These are phyloP conservation scores for Neoaliturus tenellus DNA, from an alignment of 2,888 invertebrate species.

Conservation along the genomic window DNA sequence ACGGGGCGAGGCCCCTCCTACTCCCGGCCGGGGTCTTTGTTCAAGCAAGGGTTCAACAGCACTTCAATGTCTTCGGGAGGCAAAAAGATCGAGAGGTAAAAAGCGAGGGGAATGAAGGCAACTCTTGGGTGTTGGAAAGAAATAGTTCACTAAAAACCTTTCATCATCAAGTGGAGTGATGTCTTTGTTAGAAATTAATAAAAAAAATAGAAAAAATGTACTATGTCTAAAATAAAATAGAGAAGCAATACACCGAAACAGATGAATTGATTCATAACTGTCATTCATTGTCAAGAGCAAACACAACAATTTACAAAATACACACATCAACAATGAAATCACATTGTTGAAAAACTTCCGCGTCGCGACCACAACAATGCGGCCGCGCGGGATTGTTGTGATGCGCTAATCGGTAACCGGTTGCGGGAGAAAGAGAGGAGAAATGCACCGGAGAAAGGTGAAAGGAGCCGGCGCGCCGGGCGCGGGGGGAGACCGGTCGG, in stretches of 20 bases:
- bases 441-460: conserved; percentile 56
- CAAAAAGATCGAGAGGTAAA: neutral
- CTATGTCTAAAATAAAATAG: no score
- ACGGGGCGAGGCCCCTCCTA: neutral
- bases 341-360: neutral
- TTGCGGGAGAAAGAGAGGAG: conserved; percentile 8
- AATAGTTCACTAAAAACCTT: no score
- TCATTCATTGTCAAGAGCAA: no score
- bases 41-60: conserved; percentile 26
- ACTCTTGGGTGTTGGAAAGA: no score
- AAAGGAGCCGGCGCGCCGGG: conserved; percentile 37
- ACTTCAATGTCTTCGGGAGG: neutral
- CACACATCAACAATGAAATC: neutral
- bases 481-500: conserved; percentile 3
- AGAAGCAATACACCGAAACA: no score
- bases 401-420: conserved; percentile 4
- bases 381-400: neutral
- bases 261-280: no score
- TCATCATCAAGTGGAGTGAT: no score
- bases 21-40: neutral
- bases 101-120: no score
- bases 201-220: no score
- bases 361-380: neutral
- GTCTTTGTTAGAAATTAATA: no score
- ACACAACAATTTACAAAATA: no score